phyloP scores from a whole-genome alignment of 23 tunicate species.

The Trididemnum clinides region DNA sequence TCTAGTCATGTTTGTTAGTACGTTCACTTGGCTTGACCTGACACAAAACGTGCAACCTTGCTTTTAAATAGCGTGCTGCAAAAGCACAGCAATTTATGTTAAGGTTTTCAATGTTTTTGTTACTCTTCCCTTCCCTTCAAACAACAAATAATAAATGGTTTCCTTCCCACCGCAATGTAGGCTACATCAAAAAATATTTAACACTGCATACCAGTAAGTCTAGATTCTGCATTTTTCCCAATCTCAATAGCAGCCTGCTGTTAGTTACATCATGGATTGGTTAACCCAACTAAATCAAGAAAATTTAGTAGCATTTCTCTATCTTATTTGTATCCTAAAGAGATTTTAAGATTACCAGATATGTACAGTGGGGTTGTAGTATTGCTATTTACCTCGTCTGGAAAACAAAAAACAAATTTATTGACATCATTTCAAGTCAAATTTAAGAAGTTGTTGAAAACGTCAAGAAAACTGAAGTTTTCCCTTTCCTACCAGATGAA shows the following conservation, averaged over 20 bases:
- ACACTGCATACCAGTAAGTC: too few relatives aligned
- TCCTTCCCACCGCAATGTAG: too few relatives aligned
- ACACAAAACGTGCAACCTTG: too few relatives aligned
- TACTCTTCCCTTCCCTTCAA: too few relatives aligned
- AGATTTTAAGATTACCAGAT: background rate
- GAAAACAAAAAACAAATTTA: background rate
- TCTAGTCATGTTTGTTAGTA: too few relatives aligned
- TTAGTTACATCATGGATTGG: background rate
- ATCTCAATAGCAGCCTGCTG: background rate
- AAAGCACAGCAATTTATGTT: slow-evolving; percentile 14
- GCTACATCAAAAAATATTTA: too few relatives aligned
- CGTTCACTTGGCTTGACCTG: too few relatives aligned
- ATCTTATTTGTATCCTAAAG: background rate
- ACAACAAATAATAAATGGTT: too few relatives aligned
- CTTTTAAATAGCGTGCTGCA: too few relatives aligned
- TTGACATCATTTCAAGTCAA: background rate
- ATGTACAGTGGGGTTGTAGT: background rate
- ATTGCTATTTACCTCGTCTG: background rate
- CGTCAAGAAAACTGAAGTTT: background rate
- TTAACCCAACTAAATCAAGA: background rate
- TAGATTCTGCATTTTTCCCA: too few relatives aligned
- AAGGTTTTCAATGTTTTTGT: too few relatives aligned
- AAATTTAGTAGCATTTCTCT: background rate
- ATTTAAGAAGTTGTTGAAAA: background rate
- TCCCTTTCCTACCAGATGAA: background rate